These are phyloP conservation scores for Natator depressus DNA, from an alignment of 2,113 vertebrate genomes.

Conservation along the genomic window DNA sequence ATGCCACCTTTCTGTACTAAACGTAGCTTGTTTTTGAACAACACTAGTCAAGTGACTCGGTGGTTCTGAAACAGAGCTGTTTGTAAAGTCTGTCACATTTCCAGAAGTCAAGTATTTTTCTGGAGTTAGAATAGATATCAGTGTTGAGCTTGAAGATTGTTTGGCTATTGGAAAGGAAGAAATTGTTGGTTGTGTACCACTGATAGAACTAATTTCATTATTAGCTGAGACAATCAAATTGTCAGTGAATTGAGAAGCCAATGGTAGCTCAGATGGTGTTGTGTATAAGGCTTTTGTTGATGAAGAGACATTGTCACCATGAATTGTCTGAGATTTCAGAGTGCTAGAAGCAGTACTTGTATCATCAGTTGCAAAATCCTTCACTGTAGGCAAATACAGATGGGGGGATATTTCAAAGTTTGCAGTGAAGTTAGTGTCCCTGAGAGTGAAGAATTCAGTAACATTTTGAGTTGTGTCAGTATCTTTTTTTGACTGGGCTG, in stretches of 20 bases:
- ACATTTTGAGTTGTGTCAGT: background rate
- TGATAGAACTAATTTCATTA: slow-evolving; percentile 31
- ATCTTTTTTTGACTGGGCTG: background rate
- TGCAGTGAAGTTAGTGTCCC: background rate
- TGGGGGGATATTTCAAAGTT: background rate
- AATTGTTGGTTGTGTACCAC: background rate
- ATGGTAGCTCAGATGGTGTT: background rate
- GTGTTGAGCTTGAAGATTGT: slow-evolving; percentile 29
- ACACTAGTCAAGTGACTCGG: slow-evolving; percentile 26
- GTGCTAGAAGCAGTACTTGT: background rate
- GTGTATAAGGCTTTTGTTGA: background rate
- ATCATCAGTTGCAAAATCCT: background rate
- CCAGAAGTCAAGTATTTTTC: slow-evolving; percentile 27
- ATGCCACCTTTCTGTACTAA: slow-evolving; percentile 30
- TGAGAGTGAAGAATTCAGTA: background rate
- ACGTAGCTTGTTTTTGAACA: slow-evolving; percentile 13
- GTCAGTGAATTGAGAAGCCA: slow-evolving; percentile 49
- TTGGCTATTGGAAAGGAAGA: background rate
- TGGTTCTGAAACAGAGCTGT: background rate
- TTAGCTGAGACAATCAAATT: slow-evolving; percentile 45
- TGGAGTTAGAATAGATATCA: background rate
- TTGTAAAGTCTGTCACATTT: slow-evolving; percentile 14
- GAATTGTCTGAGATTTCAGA: background rate
- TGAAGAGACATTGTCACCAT: slow-evolving; percentile 17
- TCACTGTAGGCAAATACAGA: background rate